Conservation (phyloP, 2,888 invertebrate species). For the Cerceris ruficornis region DNA sequence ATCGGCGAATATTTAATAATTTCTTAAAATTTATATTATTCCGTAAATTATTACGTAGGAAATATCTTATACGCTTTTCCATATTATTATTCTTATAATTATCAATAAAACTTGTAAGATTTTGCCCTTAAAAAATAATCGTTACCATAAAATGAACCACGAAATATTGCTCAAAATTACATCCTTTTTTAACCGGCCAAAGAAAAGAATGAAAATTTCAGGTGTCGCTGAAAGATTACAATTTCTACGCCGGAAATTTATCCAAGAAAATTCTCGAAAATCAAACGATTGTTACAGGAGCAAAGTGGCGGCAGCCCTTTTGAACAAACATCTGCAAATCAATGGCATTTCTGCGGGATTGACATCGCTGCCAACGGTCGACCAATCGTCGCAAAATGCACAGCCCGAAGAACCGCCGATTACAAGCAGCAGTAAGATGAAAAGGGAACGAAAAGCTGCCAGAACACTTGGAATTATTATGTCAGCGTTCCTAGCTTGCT, state of each 20-base stretch:
- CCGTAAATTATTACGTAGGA: no score
- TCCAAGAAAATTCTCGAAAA: neutral
- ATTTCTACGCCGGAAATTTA: neutral
- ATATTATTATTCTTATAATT: no score
- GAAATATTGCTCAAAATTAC: no score
- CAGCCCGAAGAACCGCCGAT: constrained; percentile 85
- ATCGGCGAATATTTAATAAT: no score
- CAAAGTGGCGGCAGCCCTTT: constrained; percentile 92
- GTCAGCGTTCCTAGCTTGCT: constrained; percentile 97
- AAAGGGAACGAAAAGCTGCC: constrained; percentile 94
- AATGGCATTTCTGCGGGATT: constrained; percentile 91
- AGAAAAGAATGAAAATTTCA: no score
- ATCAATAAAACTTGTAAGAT: no score
- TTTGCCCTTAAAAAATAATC: no score
- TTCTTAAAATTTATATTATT: no score
- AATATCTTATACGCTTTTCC: no score
- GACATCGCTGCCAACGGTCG: constrained; percentile 82
- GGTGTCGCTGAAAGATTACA: no score
- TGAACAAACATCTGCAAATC: constrained; percentile 95
- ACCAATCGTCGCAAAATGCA: constrained; percentile 75
- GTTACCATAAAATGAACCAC: no score
- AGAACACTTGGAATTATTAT: constrained; percentile 97
- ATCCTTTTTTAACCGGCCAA: no score
- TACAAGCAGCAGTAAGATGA: constrained; percentile 91
- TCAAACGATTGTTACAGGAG: constrained; percentile 85